Evolutionary conservation across 2,113 vertebrate genomes (phyloP), one percentile per base, ranked within the genome.

Genomic region (Telmatochromis sp.): DNA sequence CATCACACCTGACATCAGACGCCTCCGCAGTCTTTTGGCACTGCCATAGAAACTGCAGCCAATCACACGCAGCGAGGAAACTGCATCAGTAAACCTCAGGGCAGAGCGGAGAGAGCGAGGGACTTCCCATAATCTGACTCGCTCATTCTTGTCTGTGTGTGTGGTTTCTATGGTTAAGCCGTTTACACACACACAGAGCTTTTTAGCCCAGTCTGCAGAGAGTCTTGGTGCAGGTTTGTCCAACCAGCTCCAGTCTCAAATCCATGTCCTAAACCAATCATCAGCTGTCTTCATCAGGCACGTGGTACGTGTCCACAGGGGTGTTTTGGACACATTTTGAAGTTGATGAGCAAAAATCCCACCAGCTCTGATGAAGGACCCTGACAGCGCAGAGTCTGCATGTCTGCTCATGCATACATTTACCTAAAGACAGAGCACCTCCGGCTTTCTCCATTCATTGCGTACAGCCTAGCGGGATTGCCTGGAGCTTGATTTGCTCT

Each of bases 101-200:
- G 42, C 70, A 75, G 73, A 78, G 73, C 31, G 73, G 85, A 91
- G 90, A 88, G 90, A 87, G 84, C 83, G 82, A 89, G 93, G 93
- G 93, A 93, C 94, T 95, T 96, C 94, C 95, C 95, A 83, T 87
- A 58, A 85, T 89, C 70, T 54, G 88, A 89, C 83, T 89, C 40
- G 79, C 82, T 65, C 23, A n/a, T 73, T 81, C 13, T 86, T 81
- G 23, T 49, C 8, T 1, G 54, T 81, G 78, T 88, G 78, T 84
- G 81, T 49, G 81, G 85, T 68, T 85, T 85, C 35, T 85, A 45
- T 83, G 79, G 85, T 87, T 81, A 26, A 35, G 45, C 86, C 58
- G 7, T 70, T 7, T 3, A 31, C 28, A 86, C 49, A 47, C 31
- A 17, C 7, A 42, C 3, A 26, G 0, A 75, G 70, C 80, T 45